phyloP scores from a whole-genome alignment of 2,888 invertebrate species.

The Crossocerus cetratus region DNA sequence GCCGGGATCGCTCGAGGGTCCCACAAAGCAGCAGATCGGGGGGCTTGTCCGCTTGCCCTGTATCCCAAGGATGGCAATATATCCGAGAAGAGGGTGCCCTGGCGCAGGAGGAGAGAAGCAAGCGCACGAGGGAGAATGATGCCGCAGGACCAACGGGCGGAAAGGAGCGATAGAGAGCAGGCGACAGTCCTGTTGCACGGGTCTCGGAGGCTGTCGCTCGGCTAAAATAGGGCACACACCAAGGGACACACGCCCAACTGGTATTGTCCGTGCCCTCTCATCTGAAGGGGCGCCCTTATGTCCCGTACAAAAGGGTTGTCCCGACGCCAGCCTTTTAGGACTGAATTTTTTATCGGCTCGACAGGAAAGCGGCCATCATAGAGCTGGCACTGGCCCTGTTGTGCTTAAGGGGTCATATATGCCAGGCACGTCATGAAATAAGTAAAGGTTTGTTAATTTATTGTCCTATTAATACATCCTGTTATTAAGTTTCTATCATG shows the following conservation, averaged over 20 bases:
- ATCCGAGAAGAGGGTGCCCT: slow-evolving; percentile 31
- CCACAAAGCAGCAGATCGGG: slow-evolving; percentile 61
- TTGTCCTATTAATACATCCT: too few relatives aligned
- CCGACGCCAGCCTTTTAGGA: slow-evolving; percentile 57
- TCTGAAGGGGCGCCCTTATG: slow-evolving; percentile 69
- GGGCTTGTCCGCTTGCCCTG: slow-evolving; percentile 63
- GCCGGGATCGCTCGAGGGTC: slow-evolving; percentile 62
- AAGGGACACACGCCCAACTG: slow-evolving; percentile 75
- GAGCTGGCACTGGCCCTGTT: not conserved
- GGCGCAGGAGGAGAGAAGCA: slow-evolving; percentile 12
- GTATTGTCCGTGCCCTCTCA: slow-evolving; percentile 70
- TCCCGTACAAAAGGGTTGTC: slow-evolving; percentile 70
- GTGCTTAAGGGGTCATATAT: too few relatives aligned
- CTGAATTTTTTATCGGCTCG: slow-evolving; percentile 71
- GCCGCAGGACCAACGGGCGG: slow-evolving; percentile 3
- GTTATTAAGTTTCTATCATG: too few relatives aligned
- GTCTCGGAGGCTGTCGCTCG: slow-evolving; percentile 68
- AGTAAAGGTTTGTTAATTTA: too few relatives aligned
- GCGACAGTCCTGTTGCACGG: slow-evolving; percentile 44
- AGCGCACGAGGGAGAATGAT: not conserved
- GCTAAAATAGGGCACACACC: slow-evolving; percentile 75
- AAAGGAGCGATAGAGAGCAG: slow-evolving; percentile 33
- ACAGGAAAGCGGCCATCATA: slow-evolving; percentile 76
- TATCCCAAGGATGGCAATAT: slow-evolving; percentile 52
- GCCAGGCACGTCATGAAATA: too few relatives aligned